Evolutionary conservation across 2,113 vertebrate genomes (phyloP).

Genomic region (Butastur rufipennis): DNA sequence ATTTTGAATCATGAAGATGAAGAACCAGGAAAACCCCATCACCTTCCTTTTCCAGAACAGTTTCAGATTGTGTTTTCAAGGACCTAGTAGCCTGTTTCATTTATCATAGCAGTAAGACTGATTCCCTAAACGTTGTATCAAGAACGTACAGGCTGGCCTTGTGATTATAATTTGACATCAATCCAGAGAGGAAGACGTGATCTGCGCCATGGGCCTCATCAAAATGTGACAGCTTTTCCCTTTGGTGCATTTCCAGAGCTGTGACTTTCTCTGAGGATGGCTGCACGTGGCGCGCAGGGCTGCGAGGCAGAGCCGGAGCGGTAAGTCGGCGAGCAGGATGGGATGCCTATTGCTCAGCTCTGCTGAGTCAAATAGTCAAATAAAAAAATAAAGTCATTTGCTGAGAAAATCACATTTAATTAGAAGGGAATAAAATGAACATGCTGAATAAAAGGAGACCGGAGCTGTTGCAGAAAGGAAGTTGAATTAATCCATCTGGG

Average conservation of each 20-base stretch:
- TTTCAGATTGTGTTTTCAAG: neutral
- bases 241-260: neutral
- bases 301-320: neutral
- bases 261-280: neutral
- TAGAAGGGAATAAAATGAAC: constrained; percentile 31
- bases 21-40: neutral
- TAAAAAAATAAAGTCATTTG: neutral
- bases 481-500: neutral
- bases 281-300: rapidly evolving
- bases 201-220: neutral
- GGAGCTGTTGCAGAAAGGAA: neutral
- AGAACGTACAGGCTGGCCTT: neutral
- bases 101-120: neutral
- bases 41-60: neutral
- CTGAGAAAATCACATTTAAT: constrained; percentile 50
- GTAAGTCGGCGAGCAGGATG: rapidly evolving
- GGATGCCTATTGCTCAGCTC: neutral
- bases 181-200: neutral
- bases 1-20: neutral
- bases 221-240: neutral
- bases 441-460: neutral
- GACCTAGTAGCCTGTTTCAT: neutral
- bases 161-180: neutral
- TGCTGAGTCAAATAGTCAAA: neutral
- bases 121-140: neutral